Evolutionary conservation across 2,797 vertebrate genomes (phyloP).

Genomic region (Darevskia nairensis): DNA sequence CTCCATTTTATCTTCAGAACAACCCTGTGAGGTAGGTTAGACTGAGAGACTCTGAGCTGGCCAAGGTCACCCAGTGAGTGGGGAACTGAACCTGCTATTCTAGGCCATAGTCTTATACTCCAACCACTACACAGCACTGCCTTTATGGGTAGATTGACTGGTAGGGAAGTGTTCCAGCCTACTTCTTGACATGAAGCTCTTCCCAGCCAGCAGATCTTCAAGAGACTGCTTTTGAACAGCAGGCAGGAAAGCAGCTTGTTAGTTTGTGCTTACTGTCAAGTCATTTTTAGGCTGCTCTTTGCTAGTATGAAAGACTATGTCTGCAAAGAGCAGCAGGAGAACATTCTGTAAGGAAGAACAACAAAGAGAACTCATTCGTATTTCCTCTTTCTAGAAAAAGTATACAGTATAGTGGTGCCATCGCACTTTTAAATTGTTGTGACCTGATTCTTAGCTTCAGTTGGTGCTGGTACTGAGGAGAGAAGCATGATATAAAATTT

Average conservation of each 20-base stretch:
- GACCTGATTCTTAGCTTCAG: background rate
- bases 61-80: too few species aligned
- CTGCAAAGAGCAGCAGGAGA: background rate
- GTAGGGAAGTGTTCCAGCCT: background rate
- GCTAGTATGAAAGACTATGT: background rate
- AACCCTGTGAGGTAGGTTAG: too few species aligned
- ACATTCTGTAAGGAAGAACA: background rate
- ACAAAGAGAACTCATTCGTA: background rate
- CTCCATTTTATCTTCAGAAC: too few species aligned
- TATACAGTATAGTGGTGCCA: background rate
- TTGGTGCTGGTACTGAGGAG: background rate
- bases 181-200: background rate
- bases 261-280: background rate
- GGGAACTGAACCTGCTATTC: too few species aligned
- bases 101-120: too few species aligned
- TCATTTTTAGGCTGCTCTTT: background rate
- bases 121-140: background rate
- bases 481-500: background rate
- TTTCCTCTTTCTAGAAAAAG: background rate
- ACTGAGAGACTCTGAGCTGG: too few species aligned
- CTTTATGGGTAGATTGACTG: background rate
- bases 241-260: background rate
- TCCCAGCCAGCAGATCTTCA: background rate
- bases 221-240: background rate
- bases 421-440: background rate